Evolutionary conservation across 2,797 vertebrate genomes (phyloP).

Genomic region (Mormyrops attenuatus): DNA sequence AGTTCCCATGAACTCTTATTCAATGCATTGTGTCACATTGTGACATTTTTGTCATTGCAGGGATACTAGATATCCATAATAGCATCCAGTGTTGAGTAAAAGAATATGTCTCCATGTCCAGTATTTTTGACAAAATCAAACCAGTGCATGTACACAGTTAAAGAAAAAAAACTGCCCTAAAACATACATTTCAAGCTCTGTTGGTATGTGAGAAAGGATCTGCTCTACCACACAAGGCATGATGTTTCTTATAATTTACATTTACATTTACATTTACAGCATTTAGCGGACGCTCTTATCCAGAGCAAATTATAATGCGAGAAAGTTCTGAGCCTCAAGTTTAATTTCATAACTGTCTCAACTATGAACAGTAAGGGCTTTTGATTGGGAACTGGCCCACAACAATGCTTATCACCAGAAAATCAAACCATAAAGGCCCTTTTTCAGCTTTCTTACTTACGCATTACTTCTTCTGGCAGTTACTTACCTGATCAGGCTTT

Average conservation of each 20-base stretch:
- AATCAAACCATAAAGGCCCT: background rate
- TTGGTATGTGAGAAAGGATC: background rate
- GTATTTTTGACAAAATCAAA: background rate
- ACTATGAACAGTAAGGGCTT: background rate
- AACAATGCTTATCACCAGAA: background rate
- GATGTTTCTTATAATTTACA: background rate
- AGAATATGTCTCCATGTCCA: background rate
- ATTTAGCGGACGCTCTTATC: no score
- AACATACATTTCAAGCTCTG: background rate
- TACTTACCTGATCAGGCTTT: background rate
- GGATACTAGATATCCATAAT: background rate
- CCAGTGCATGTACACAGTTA: background rate
- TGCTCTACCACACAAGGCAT: background rate
- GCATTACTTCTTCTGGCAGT: background rate
- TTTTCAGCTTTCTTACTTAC: background rate
- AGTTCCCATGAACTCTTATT: background rate
- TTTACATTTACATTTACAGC: no score
- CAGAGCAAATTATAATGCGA: background rate
- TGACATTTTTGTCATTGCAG: background rate
- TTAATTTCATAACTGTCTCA: background rate
- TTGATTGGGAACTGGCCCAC: background rate
- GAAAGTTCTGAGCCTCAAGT: background rate
- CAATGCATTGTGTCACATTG: background rate
- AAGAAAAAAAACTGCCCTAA: background rate
- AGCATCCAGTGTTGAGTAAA: background rate